Percentiles rank a stretch among this genome's conserved stretches.
phyloP scores from a whole-genome alignment of 2,113 vertebrate genomes.

The Otolemur garnettii region DNA sequence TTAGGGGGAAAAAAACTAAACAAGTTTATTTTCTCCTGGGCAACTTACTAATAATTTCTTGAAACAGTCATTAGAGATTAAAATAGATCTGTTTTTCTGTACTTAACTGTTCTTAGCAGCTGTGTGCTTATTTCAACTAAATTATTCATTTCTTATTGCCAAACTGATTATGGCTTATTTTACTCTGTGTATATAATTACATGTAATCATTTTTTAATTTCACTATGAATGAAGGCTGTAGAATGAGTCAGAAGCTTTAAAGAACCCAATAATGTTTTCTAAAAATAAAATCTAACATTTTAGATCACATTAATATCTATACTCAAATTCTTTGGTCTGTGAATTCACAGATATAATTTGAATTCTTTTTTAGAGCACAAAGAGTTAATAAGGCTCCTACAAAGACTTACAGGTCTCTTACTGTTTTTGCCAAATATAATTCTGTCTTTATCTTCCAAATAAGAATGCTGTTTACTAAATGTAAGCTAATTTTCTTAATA shows the following conservation, averaged over 20 bases:
- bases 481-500: conserved; percentile 36
- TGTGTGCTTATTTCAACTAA: conserved; percentile 60
- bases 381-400: conserved; percentile 23
- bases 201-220: conserved; percentile 15
- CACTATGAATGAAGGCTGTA: conserved; percentile 56
- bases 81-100: conserved; percentile 60
- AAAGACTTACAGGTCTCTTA: background rate
- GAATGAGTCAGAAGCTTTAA: conserved; percentile 66
- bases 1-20: background rate
- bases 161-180: conserved; percentile 70
- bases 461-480: conserved; percentile 38
- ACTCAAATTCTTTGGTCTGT: background rate
- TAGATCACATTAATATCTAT: background rate
- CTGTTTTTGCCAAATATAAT: conserved; percentile 29
- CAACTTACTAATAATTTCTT: conserved; percentile 53
- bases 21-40: conserved; percentile 27
- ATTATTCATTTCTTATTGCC: conserved; percentile 74
- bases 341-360: background rate
- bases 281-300: conserved; percentile 59
- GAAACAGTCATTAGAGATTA: conserved; percentile 34
- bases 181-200: conserved; percentile 69
- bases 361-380: background rate
- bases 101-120: conserved; percentile 59
- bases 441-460: background rate
- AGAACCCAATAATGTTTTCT: conserved; percentile 49